phyloP scores from a whole-genome alignment of 2,113 vertebrate genomes.

The Ctenodactylus gundi region DNA sequence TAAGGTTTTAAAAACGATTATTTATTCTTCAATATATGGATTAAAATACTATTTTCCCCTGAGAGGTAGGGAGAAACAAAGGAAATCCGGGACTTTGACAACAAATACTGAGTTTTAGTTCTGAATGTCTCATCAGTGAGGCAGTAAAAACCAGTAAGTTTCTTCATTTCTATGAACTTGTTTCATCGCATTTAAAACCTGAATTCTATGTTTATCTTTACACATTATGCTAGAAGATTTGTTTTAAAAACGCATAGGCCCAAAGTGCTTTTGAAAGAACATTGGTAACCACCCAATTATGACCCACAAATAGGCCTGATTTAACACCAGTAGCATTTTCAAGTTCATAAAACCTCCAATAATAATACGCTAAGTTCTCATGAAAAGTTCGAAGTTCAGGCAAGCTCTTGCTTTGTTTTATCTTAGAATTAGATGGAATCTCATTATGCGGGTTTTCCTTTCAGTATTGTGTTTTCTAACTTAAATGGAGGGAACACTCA shows the following conservation, averaged over 20 bases:
- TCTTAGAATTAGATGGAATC: neutral
- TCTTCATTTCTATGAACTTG: neutral
- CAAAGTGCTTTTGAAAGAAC: neutral
- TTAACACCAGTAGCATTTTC: neutral
- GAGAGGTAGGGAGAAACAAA: neutral
- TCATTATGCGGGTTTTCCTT: neutral
- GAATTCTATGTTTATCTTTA: too few species aligned
- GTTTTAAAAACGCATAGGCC: too few species aligned
- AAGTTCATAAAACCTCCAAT: neutral
- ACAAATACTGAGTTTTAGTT: neutral
- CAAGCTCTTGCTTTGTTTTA: neutral
- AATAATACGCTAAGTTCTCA: neutral
- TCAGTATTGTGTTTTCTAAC: neutral
- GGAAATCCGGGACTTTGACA: neutral
- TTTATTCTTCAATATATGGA: neutral
- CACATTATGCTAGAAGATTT: too few species aligned
- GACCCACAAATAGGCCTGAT: neutral
- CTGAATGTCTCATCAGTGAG: neutral
- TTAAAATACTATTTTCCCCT: slow-evolving; percentile 23
- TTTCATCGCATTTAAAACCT: neutral
- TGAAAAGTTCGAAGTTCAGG: neutral
- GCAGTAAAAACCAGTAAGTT: neutral
- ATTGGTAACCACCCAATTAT: neutral
- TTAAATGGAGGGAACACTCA: neutral
- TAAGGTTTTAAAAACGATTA: neutral